These are phyloP conservation scores for Bucorvus abyssinicus DNA, from an alignment of 2,797 vertebrate genomes.

Conservation along the genomic window DNA sequence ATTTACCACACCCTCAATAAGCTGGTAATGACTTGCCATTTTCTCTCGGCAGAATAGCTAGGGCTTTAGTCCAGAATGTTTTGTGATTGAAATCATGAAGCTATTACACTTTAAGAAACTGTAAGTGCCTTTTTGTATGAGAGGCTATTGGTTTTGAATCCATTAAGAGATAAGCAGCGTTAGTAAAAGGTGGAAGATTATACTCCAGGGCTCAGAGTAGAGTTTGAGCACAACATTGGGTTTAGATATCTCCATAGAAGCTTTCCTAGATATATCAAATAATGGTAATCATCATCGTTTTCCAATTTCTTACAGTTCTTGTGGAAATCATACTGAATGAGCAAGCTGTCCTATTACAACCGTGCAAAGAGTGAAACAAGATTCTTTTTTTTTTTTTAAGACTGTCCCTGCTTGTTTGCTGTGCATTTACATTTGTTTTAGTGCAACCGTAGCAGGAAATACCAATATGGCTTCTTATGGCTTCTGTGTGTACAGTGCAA, in stretches of 20 bases:
- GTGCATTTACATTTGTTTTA: background rate
- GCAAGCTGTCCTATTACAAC: background rate
- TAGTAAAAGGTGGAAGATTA: background rate
- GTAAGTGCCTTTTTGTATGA: background rate
- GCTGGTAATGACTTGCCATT: constrained; percentile 87
- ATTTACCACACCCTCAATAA: constrained; percentile 99
- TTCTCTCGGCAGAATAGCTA: constrained; percentile 53
- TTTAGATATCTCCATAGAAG: background rate
- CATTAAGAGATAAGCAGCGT: background rate
- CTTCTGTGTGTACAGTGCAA: background rate
- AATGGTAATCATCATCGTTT: background rate
- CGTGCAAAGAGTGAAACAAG: background rate
- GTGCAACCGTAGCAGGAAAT: background rate
- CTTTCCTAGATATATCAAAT: background rate
- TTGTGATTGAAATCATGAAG: background rate
- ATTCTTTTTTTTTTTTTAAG: background rate
- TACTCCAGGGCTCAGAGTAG: background rate
- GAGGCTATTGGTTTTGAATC: background rate
- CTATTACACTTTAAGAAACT: background rate
- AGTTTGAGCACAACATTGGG: background rate
- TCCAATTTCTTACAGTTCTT: background rate
- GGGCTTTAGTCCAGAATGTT: background rate
- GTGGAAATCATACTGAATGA: background rate
- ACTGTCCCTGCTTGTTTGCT: background rate
- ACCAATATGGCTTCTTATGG: rapidly evolving